Evolutionary conservation across 2,888 invertebrate species (phyloP), one percentile per base, ranked within the genome.

Genomic region (Drosophila nigritarsus): DNA sequence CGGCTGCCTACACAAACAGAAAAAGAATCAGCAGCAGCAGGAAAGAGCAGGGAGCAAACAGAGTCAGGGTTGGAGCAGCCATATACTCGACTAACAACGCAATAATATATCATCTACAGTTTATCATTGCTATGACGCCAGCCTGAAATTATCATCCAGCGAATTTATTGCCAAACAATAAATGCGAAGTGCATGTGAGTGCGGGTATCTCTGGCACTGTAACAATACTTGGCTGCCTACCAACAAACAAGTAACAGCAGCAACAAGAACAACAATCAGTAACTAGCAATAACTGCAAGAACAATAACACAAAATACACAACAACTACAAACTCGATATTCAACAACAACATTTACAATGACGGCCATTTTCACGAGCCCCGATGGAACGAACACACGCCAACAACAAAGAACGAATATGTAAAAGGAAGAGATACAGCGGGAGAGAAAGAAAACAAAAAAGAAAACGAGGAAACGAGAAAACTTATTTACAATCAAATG

Each of bases 71-170:
- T 9, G 40, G 34, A 51, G 59, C 55, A 65, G 82, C 71, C 79
- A 87, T 90, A 88, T 87, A 83, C 79, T 82, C 80, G 82, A 77
- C 80, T 82, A 83, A 89, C 79, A 87, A 83, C 78, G 86, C 84
- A 89, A 91, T 90, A 90, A 90, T 91, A 90, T 91, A 90, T 90
- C 91, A 91, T 90, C 89, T 76, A 80, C 89, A 90, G 91, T 89
- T 91, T 90, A 90, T 90, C 91, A 90, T 91, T 86, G 90, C 91
- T 90, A 83, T 82, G 91, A 90, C 90, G 91, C 89, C 91, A 90
- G 90, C 86, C 89, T 83, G 82, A 89, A 90, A 90, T 90, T 91
- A 90, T 90, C 90, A 90, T 90, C 89, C 90, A 79, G 80, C 82
- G 76, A 90, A 90, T 90, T 90, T 90, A 90, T 91, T 90, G 80